Evolutionary conservation across 2,113 vertebrate species (phyloP).

Genomic region (Stigmatopora argus): DNA sequence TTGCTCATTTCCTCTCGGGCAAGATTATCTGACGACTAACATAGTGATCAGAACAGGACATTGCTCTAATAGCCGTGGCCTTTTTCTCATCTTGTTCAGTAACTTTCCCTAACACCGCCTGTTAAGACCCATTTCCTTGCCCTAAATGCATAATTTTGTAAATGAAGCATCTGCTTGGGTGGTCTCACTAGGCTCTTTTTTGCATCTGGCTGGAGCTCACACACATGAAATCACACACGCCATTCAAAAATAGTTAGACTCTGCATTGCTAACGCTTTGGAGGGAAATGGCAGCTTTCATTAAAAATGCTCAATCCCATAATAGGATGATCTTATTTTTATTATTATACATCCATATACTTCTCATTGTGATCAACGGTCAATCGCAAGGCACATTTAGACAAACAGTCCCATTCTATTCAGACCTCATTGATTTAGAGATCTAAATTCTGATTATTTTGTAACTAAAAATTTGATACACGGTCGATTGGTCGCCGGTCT

Average conservation of each 20-base stretch:
- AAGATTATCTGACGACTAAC: constrained; percentile 19
- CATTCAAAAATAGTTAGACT: constrained; percentile 38
- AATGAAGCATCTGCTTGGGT: constrained; percentile 63
- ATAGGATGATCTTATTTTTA: not conserved
- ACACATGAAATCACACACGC: constrained; percentile 24
- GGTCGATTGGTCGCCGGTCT: no score
- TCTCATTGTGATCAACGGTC: not conserved
- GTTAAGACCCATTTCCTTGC: constrained; percentile 60
- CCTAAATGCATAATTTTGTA: constrained; percentile 64
- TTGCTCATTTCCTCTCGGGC: not conserved
- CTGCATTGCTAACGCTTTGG: constrained; percentile 7
- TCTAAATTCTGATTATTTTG: no score
- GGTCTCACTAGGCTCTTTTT: constrained; percentile 43
- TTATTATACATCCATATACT: not conserved
- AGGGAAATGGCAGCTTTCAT: not conserved
- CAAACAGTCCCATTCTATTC: no score
- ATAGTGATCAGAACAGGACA: constrained; percentile 8
- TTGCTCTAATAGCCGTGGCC: constrained; percentile 28
- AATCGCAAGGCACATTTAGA: not conserved
- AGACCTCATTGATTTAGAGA: no score
- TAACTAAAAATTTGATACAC: no score
- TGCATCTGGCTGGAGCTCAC: constrained; percentile 24
- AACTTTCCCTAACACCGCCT: constrained; percentile 33
- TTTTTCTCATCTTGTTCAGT: constrained; percentile 47
- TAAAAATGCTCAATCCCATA: not conserved